A percentile compares a stretch with the other conserved stretches of the same genome.
phyloP scores from a whole-genome alignment of 2,888 invertebrate species.

The Cataglyphis albicans region DNA sequence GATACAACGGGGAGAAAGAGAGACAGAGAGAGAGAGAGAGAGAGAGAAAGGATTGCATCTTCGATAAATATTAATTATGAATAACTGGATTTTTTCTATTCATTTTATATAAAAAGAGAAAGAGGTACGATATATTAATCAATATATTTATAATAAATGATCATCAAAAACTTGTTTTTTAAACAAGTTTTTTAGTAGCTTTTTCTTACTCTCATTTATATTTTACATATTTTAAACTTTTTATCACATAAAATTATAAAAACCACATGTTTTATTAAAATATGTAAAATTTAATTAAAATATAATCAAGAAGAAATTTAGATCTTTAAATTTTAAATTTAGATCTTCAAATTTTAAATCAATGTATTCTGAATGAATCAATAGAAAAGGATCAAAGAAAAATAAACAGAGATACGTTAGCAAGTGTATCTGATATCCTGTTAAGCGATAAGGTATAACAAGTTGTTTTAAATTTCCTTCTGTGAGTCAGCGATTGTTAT shows the following conservation, averaged over 20 bases:
- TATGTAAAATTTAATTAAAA: not conserved
- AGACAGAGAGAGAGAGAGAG: too few species aligned
- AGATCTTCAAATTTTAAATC: not conserved
- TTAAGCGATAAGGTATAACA: not conserved
- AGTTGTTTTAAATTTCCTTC: not conserved
- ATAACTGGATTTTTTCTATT: not conserved
- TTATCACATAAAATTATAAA: not conserved
- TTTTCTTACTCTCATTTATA: not conserved
- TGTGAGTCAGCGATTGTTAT: slow-evolving; percentile 20
- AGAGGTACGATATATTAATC: not conserved
- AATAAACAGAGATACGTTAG: not conserved
- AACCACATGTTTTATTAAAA: not conserved
- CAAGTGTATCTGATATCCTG: not conserved
- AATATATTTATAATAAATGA: not conserved
- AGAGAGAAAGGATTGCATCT: not conserved
- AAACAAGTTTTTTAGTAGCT: not conserved
- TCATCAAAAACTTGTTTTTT: not conserved
- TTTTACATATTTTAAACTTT: not conserved
- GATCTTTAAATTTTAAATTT: not conserved
- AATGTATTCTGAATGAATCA: too few species aligned
- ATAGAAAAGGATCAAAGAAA: not conserved
- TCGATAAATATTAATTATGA: not conserved
- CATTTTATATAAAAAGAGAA: not conserved
- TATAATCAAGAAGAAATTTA: not conserved
- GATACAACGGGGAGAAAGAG: too few species aligned